These are phyloP conservation scores for Anser cygnoides DNA, from an alignment of 2,113 vertebrate species.

Conservation along the genomic window DNA sequence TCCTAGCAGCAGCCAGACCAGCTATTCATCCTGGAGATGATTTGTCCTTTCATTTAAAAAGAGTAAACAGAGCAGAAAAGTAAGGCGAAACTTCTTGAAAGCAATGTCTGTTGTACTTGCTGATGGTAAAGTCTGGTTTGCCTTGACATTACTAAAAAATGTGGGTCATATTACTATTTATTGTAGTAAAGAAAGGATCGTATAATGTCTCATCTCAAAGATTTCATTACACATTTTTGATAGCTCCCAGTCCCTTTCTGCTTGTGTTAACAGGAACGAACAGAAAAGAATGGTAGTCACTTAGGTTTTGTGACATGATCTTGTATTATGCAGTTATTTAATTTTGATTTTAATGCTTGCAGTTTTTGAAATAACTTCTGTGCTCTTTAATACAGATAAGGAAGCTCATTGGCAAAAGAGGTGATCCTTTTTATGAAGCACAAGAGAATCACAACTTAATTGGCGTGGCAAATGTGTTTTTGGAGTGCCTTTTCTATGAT, in stretches of 20 bases:
- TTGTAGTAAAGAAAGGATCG: not conserved
- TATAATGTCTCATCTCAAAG: not conserved
- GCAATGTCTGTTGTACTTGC: not conserved
- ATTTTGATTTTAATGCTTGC: rapidly evolving
- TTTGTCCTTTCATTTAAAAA: not conserved
- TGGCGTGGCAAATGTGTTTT: constrained; percentile 94
- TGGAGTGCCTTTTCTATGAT: constrained; percentile 96
- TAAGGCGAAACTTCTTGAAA: not conserved
- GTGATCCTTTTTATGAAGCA: constrained; percentile 94
- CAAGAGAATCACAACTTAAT: constrained; percentile 98
- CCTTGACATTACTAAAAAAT: not conserved
- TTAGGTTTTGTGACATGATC: not conserved
- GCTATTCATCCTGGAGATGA: not conserved
- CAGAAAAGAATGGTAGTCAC: not conserved
- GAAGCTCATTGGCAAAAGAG: constrained; percentile 81
- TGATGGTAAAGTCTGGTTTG: not conserved
- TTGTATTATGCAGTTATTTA: not conserved
- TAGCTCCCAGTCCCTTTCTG: not conserved
- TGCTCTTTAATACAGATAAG: constrained; percentile 72
- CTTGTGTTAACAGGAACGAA: not conserved
- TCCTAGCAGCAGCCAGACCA: not conserved
- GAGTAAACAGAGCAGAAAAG: not conserved
- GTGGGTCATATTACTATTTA: not conserved
- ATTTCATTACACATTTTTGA: not conserved
- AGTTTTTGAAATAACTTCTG: not conserved